Evolutionary conservation across 1,140 invertebrate species (phyloP).

Genomic region (Zaprionus davidi): DNA sequence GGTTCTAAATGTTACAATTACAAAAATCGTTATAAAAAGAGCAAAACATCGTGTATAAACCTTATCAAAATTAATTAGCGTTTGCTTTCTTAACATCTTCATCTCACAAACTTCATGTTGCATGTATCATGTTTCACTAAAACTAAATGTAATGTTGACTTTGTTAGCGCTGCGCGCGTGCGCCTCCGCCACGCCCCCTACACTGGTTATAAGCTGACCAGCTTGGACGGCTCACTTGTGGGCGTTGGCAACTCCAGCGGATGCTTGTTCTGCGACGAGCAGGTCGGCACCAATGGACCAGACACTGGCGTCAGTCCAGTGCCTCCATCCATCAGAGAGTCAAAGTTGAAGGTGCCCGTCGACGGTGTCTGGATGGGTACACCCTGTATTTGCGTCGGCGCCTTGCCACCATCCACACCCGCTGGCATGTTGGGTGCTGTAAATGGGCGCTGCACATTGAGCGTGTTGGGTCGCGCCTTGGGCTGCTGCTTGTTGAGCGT

Average conservation of each 20-base stretch:
- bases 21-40: slow-evolving; percentile 55
- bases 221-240: slow-evolving; percentile 88
- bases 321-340: slow-evolving; percentile 96
- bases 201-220: slow-evolving; percentile 89
- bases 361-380: slow-evolving; percentile 95
- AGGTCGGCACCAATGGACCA: slow-evolving; percentile 88
- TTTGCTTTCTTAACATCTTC: slow-evolving; percentile 15
- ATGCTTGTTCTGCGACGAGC: slow-evolving; percentile 89
- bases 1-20: slow-evolving; percentile 22
- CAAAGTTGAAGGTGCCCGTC: slow-evolving; percentile 94
- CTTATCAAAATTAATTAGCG: slow-evolving; percentile 33
- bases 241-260: slow-evolving; percentile 89
- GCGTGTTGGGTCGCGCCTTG: slow-evolving; percentile 87
- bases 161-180: slow-evolving; percentile 46
- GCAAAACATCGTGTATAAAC: slow-evolving; percentile 38
- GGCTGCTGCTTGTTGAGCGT: slow-evolving; percentile 85
- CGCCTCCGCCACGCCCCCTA: slow-evolving; percentile 56
- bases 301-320: slow-evolving; percentile 94
- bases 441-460: slow-evolving; percentile 80
- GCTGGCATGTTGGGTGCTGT: slow-evolving; percentile 49
- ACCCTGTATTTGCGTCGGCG: slow-evolving; percentile 88
- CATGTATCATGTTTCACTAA: slow-evolving; percentile 30
- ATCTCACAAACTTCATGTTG: slow-evolving; percentile 19
- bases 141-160: slow-evolving; percentile 76
- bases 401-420: slow-evolving; percentile 48